A percentile compares a stretch with the other conserved stretches of the same genome.
Evolutionary conservation across 1,140 invertebrate genomes (phyloP).

Genomic region (Hetaerina americana): DNA sequence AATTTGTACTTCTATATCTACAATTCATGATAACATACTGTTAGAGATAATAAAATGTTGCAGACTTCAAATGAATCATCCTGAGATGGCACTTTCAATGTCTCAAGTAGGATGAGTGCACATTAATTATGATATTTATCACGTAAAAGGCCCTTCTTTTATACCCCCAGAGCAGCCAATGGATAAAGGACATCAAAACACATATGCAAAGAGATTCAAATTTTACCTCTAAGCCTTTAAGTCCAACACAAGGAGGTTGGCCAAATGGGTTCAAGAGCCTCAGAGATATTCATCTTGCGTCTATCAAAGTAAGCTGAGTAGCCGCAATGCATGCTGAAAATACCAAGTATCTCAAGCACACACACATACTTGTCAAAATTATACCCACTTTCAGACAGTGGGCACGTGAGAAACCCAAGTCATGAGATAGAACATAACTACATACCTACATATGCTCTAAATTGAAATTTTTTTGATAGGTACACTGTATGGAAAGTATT

Average conservation of each 20-base stretch:
- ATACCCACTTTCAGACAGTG: neutral
- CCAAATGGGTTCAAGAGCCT: neutral
- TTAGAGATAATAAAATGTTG: too few species aligned
- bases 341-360: neutral
- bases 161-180: neutral
- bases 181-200: neutral
- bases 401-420: neutral
- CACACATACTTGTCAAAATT: neutral
- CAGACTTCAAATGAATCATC: too few species aligned
- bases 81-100: too few species aligned
- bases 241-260: neutral
- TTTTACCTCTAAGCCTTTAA: neutral
- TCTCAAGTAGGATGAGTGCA: too few species aligned
- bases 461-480: neutral
- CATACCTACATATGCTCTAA: neutral
- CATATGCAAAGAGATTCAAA: neutral
- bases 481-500: too few species aligned
- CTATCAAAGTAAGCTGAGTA: neutral
- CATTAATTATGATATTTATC: too few species aligned
- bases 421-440: neutral
- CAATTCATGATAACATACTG: too few species aligned
- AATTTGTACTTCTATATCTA: too few species aligned
- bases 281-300: neutral
- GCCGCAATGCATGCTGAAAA: neutral
- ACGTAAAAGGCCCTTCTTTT: too few species aligned